A percentile compares a stretch with the other conserved stretches of the same genome.
Evolutionary conservation across 2,113 vertebrate species (phyloP).

Genomic region (Bostrychus sinensis): DNA sequence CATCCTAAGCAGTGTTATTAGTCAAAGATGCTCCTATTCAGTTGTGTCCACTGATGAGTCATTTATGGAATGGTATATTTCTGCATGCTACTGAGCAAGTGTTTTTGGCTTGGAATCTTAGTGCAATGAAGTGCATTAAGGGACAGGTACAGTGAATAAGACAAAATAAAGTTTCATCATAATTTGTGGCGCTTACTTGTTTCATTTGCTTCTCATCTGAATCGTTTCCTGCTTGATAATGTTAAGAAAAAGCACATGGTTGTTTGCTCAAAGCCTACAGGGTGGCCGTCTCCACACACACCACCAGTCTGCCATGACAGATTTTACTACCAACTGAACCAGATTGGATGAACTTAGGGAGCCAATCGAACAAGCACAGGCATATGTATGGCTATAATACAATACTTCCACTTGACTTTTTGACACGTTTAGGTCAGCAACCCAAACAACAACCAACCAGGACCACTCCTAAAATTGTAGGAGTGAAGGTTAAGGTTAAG

Average conservation of each 20-base stretch:
- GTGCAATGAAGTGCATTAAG: too few relatives aligned
- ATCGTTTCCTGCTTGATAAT: background rate
- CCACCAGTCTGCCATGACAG: background rate
- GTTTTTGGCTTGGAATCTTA: too few relatives aligned
- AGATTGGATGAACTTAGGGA: background rate
- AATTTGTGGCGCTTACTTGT: too few relatives aligned
- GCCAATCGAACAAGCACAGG: background rate
- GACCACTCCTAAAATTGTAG: too few relatives aligned
- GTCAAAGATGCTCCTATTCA: slow-evolving; percentile 25
- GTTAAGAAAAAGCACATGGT: slow-evolving; percentile 26
- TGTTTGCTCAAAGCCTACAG: slow-evolving; percentile 9
- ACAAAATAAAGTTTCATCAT: too few relatives aligned
- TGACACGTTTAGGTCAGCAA: slow-evolving; percentile 14
- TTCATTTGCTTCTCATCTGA: slow-evolving; percentile 1
- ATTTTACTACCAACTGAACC: slow-evolving; percentile 10
- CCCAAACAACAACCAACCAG: background rate
- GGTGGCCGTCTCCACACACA: background rate
- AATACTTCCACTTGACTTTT: background rate
- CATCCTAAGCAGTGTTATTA: slow-evolving; percentile 13
- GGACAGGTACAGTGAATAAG: too few relatives aligned
- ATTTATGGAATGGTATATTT: slow-evolving; percentile 15
- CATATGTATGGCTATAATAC: background rate
- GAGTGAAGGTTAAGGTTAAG: too few relatives aligned
- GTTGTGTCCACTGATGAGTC: slow-evolving; percentile 15
- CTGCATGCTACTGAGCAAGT: too few relatives aligned